Evolutionary conservation across 1,140 invertebrate species (phyloP).

Genomic region (Drosophila mojavensis): DNA sequence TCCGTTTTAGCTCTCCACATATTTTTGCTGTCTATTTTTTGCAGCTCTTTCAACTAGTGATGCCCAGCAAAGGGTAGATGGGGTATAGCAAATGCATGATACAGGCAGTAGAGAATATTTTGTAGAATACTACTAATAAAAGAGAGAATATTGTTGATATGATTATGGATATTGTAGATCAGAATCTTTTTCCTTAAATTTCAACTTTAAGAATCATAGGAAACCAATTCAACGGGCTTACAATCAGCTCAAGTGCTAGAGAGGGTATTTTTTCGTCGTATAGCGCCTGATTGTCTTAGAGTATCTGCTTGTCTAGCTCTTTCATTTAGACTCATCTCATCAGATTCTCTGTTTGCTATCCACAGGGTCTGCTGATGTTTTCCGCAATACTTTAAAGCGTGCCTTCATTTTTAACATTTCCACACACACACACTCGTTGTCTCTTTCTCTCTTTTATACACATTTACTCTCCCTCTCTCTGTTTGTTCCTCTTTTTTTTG

Average conservation of each 20-base stretch:
- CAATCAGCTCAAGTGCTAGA: too few relatives aligned
- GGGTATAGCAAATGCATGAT: background rate
- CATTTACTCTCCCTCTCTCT: constrained; percentile 22
- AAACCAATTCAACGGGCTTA: too few relatives aligned
- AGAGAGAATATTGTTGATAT: background rate
- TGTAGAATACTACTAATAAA: background rate
- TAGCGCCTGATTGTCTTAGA: background rate
- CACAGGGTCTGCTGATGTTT: constrained; percentile 10
- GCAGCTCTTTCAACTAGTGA: background rate
- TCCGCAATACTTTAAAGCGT: constrained; percentile 46
- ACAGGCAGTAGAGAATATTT: too few relatives aligned
- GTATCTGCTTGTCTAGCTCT: background rate
- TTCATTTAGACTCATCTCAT: background rate
- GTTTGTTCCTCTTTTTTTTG: constrained; percentile 15
- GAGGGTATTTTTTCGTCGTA: too few relatives aligned
- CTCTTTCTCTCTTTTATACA: constrained; percentile 13
- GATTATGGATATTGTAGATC: too few relatives aligned
- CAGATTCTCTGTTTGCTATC: background rate
- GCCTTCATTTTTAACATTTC: constrained; percentile 5
- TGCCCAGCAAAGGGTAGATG: background rate
- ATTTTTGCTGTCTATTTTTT: constrained; percentile 33
- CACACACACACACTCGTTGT: background rate
- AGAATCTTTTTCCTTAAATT: too few relatives aligned
- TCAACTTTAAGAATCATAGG: too few relatives aligned
- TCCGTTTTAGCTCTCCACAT: constrained; percentile 38